These are phyloP conservation scores for Sebastes cheni DNA, from an alignment of 2,797 vertebrate genomes.

Conservation along the genomic window DNA sequence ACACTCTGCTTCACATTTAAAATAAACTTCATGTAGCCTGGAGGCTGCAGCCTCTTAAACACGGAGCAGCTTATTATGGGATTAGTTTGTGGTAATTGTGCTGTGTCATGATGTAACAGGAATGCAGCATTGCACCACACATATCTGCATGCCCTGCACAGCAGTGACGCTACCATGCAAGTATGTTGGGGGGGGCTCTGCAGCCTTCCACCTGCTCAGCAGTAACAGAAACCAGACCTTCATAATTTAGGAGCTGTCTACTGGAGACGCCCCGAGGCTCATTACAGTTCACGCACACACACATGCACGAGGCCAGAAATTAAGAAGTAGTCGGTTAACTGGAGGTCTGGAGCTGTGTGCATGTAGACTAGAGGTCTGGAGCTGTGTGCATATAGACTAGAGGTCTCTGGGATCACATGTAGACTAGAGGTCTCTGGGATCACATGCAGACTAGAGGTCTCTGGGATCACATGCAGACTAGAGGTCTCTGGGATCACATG, in stretches of 20 bases:
- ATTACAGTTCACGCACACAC: not conserved
- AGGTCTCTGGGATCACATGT: no score
- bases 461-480: no score
- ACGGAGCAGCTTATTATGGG: not conserved
- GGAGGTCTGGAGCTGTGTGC: no score
- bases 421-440: no score
- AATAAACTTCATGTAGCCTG: not conserved
- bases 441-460: no score
- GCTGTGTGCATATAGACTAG: no score
- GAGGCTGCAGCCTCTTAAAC: no score
- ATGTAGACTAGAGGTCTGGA: no score
- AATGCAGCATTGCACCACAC: slow-evolving; percentile 31
- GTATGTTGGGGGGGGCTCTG: not conserved
- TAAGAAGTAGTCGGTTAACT: no score
- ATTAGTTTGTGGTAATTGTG: not conserved
- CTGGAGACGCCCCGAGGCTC: not conserved
- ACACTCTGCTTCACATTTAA: not conserved
- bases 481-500: no score
- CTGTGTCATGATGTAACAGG: not conserved
- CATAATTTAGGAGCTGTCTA: not conserved
- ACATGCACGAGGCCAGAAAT: not conserved
- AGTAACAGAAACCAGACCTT: not conserved
- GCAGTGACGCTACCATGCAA: slow-evolving; percentile 15
- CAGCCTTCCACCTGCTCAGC: slow-evolving; percentile 10
- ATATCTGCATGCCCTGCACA: slow-evolving; percentile 23